Conservation (phyloP, 2,113 vertebrate genomes). For the Saccopteryx leptura region DNA sequence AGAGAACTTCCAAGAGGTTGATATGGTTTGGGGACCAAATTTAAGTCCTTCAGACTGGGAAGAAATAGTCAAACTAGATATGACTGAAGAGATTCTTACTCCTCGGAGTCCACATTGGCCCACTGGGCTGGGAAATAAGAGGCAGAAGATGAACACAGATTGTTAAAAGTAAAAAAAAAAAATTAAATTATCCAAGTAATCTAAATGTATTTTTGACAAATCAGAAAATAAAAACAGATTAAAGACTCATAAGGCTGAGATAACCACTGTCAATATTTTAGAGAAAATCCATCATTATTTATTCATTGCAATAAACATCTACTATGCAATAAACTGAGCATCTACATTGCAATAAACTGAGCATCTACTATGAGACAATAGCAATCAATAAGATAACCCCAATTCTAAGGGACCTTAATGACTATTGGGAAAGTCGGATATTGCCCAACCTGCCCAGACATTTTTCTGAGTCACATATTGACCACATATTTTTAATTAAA, state of each 20-base stretch:
- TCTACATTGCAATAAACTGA: not conserved
- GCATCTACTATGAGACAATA: not conserved
- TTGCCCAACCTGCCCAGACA: not conserved
- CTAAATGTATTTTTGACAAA: conserved; percentile 36
- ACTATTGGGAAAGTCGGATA: not conserved
- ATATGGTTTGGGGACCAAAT: not conserved
- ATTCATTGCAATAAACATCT: not conserved
- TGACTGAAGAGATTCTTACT: not conserved
- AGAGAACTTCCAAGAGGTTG: not conserved
- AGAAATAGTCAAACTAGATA: conserved; percentile 20
- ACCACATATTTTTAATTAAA: conserved; percentile 29
- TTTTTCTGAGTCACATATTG: not conserved
- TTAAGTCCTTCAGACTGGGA: not conserved
- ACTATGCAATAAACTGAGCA: too few species aligned
- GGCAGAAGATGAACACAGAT: not conserved
- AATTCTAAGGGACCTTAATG: not conserved
- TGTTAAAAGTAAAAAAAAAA: not conserved
- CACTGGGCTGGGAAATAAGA: not conserved
- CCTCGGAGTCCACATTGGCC: not conserved
- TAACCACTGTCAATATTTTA: not conserved
- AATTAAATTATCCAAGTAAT: not conserved
- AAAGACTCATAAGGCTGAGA: conserved; percentile 1
- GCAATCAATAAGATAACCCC: not conserved
- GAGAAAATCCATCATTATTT: conserved; percentile 19
- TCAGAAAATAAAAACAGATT: not conserved